phyloP scores from a whole-genome alignment of 2,888 invertebrate species.

The Empis livida region DNA sequence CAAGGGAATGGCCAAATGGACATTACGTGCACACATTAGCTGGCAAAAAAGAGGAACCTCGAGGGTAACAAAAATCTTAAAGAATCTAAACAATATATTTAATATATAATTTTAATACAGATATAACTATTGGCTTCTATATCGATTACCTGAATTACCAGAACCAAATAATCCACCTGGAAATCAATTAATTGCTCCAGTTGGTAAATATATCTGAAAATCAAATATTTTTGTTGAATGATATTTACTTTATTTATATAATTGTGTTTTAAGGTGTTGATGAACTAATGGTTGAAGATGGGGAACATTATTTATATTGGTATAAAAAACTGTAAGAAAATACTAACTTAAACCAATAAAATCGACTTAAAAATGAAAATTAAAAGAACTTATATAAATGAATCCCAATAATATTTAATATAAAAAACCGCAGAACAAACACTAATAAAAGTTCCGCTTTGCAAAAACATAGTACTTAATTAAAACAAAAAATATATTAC shows the following conservation, averaged over 20 bases:
- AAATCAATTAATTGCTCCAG: conserved; percentile 76
- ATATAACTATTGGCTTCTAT: conserved; percentile 82
- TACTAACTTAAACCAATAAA: too few species aligned
- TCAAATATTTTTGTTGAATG: too few species aligned
- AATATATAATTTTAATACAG: conserved; percentile 28
- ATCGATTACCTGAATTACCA: conserved; percentile 66
- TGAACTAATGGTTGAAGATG: conserved; percentile 73
- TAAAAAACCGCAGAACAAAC: too few species aligned
- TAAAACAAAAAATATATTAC: too few species aligned
- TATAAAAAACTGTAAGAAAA: conserved; percentile 71
- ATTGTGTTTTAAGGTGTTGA: conserved; percentile 54
- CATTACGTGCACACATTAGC: conserved; percentile 80
- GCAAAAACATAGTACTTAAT: too few species aligned
- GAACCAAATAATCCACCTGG: conserved; percentile 71
- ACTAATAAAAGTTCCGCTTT: too few species aligned
- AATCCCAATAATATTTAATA: too few species aligned
- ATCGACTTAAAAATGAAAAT: too few species aligned
- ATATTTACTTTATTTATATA: too few species aligned
- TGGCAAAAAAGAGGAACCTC: conserved; percentile 35
- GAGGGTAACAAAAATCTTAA: conserved; percentile 22
- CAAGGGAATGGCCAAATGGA: conserved; percentile 84
- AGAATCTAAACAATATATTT: not conserved
- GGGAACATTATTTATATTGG: conserved; percentile 84
- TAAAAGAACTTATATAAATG: too few species aligned
- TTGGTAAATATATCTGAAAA: conserved; percentile 45